Percentiles rank a stretch among this genome's conserved stretches.
These are phyloP conservation scores for Mesorhabditis belari DNA, from an alignment of 2,888 invertebrate species.

Conservation along the genomic window DNA sequence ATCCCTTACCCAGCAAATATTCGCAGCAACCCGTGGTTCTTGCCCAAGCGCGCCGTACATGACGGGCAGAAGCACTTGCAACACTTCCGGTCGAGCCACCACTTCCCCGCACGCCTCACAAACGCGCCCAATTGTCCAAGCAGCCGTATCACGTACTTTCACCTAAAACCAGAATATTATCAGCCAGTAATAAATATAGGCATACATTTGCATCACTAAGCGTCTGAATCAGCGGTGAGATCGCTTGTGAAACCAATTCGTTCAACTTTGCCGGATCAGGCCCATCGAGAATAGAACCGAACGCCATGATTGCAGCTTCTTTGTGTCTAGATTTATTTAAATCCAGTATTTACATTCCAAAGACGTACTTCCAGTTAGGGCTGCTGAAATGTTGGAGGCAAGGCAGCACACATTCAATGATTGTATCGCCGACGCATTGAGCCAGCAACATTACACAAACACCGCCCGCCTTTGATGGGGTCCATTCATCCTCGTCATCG, in stretches of 20 bases:
- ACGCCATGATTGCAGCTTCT: constrained; percentile 97
- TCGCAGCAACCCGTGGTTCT: constrained; percentile 91
- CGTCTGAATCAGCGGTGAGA: constrained; percentile 85
- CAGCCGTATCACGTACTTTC: constrained; percentile 83
- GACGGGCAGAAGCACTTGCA: constrained; percentile 59
- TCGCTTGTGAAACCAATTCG: constrained; percentile 88
- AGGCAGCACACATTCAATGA: constrained; percentile 86
- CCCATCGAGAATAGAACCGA: constrained; percentile 84
- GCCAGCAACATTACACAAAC: constrained; percentile 96
- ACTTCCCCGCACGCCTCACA: constrained; percentile 67
- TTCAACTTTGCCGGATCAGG: constrained; percentile 78
- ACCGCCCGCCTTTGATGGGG: constrained; percentile 96
- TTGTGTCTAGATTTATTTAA: constrained; percentile 56
- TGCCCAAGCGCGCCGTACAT: constrained; percentile 71
- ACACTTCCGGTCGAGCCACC: constrained; percentile 35
- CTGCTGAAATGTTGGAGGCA: constrained; percentile 93
- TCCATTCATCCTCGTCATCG: constrained; percentile 99
- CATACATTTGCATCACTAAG: constrained; percentile 89
- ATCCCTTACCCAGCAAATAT: constrained; percentile 82
- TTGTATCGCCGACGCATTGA: constrained; percentile 88
- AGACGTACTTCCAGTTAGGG: constrained; percentile 56
- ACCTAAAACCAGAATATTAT: too few relatives aligned
- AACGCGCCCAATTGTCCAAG: constrained; percentile 95
- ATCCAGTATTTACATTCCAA: background rate
- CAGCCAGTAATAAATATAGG: too few relatives aligned